phyloP scores from a whole-genome alignment of 2,888 invertebrate species.

The Lamellibrachia satsuma region DNA sequence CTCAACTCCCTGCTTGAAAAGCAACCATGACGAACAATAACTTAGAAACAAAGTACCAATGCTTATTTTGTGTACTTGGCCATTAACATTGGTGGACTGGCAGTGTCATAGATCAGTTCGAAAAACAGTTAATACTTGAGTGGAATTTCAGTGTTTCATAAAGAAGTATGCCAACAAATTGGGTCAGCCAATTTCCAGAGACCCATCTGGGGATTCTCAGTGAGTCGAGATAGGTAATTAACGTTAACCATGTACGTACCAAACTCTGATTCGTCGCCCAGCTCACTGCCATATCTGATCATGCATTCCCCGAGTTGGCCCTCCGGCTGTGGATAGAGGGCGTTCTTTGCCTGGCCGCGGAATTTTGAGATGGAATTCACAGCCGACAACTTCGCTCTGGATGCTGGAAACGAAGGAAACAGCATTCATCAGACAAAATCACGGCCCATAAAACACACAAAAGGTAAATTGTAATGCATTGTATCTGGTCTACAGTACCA shows the following conservation, averaged over 20 bases:
- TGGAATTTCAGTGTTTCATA: too few species aligned
- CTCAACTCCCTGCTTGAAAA: too few species aligned
- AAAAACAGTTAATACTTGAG: too few species aligned
- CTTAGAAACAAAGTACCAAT: too few species aligned
- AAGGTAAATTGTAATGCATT: not conserved
- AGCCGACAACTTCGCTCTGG: constrained; percentile 70
- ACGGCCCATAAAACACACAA: not conserved
- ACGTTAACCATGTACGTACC: constrained; percentile 69
- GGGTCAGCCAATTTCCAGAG: too few species aligned
- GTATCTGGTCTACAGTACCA: not conserved
- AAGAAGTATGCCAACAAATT: too few species aligned
- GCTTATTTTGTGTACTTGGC: too few species aligned
- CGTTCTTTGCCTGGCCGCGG: constrained; percentile 94
- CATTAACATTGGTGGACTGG: too few species aligned
- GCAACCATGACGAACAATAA: too few species aligned
- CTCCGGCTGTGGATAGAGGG: constrained; percentile 98
- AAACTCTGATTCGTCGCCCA: constrained; percentile 94
- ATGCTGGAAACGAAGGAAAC: constrained; percentile 60
- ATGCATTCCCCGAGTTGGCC: constrained; percentile 96
- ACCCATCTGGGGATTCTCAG: not conserved
- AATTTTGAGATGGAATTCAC: constrained; percentile 84
- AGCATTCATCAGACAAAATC: not conserved
- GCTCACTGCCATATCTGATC: constrained; percentile 91
- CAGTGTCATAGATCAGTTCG: too few species aligned
- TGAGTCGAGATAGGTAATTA: not conserved